Evolutionary conservation across 1,140 invertebrate species (phyloP).

Genomic region (Andricus grossulariae): DNA sequence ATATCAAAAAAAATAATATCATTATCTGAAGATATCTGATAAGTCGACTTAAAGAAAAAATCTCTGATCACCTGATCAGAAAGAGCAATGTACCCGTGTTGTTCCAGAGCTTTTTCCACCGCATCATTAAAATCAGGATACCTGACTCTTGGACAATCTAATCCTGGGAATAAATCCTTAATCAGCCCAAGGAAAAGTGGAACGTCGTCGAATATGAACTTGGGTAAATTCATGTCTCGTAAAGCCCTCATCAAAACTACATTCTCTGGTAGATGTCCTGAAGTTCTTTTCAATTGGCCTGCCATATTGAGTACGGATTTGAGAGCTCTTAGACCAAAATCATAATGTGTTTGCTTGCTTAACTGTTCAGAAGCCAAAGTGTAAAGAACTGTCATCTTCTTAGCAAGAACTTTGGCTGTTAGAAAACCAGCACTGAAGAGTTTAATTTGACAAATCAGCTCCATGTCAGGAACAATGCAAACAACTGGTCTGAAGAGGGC

Average conservation of each 20-base stretch:
- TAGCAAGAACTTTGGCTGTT: constrained; percentile 90
- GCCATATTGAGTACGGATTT: constrained; percentile 94
- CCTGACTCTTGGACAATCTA: constrained; percentile 89
- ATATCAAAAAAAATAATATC: not conserved
- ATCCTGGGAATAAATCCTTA: constrained; percentile 89
- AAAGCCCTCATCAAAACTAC: constrained; percentile 92
- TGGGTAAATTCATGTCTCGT: constrained; percentile 93
- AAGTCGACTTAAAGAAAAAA: constrained; percentile 16
- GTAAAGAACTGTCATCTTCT: constrained; percentile 95
- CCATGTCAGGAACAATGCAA: constrained; percentile 91
- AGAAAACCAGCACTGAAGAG: constrained; percentile 94
- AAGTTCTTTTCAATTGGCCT: constrained; percentile 87
- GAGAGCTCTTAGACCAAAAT: constrained; percentile 92
- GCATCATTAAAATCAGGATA: constrained; percentile 91
- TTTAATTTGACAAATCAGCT: constrained; percentile 93
- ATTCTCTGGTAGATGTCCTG: constrained; percentile 86
- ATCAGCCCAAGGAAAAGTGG: constrained; percentile 92
- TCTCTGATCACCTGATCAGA: constrained; percentile 81
- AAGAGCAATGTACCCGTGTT: constrained; percentile 84
- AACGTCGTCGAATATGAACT: constrained; percentile 93
- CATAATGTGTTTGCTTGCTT: constrained; percentile 94
- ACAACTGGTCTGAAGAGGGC: constrained; percentile 92
- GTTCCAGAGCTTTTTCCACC: constrained; percentile 81
- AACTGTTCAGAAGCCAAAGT: constrained; percentile 89
- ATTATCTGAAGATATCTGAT: not conserved